Evolutionary conservation across 92 coral and sea anemone species (phyloP).

Genomic region (Muricea muricata): DNA sequence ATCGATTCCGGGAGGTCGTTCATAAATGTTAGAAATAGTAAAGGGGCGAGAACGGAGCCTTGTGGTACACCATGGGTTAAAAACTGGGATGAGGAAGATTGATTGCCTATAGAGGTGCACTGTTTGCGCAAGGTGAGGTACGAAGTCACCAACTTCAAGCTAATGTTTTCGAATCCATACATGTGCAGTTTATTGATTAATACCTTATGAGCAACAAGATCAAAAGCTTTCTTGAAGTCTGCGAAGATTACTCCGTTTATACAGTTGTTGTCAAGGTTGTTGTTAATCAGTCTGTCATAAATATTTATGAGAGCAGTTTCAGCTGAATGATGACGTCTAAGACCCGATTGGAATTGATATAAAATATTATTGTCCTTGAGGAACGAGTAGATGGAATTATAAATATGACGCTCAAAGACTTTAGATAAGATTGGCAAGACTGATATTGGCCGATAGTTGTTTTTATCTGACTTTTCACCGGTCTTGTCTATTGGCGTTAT

Average conservation of each 20-base stretch:
- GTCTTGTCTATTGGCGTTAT: not conserved
- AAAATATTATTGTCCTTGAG: conserved; percentile 11
- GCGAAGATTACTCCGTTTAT: conserved; percentile 29
- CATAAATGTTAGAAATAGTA: conserved; percentile 55
- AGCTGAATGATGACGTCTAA: conserved; percentile 28
- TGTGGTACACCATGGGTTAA: conserved; percentile 62
- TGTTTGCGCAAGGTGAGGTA: conserved; percentile 45
- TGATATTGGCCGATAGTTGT: conserved; percentile 32
- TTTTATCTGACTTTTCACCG: not conserved
- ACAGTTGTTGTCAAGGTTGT: conserved; percentile 18
- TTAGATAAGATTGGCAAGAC: conserved; percentile 15
- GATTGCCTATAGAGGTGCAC: conserved; percentile 34
- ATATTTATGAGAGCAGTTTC: conserved; percentile 27
- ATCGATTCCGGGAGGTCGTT: conserved; percentile 48
- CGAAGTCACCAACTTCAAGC: conserved; percentile 32
- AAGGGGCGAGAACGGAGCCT: conserved; percentile 38
- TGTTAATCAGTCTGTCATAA: not conserved
- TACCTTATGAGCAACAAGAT: not conserved
- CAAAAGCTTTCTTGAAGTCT: conserved; percentile 41
- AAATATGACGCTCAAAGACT: not conserved
- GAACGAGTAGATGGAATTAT: not conserved
- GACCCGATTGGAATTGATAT: conserved; percentile 16
- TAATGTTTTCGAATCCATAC: conserved; percentile 50
- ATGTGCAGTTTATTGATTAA: conserved; percentile 26
- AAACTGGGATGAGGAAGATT: conserved; percentile 42